Conservation (phyloP, 2,888 invertebrate genomes). For the Lacanobia oleracea region DNA sequence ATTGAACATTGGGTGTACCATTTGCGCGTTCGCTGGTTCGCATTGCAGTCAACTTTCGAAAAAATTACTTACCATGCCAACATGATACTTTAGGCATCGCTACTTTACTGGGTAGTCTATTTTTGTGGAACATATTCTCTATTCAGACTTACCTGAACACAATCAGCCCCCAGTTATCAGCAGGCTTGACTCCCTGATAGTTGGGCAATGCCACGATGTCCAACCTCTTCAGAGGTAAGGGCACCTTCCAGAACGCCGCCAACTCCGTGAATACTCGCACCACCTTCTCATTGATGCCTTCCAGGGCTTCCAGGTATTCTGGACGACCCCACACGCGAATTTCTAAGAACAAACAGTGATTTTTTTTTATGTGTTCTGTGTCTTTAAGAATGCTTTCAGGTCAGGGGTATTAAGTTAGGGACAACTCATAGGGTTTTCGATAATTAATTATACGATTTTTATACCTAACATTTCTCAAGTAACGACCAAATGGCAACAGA, state of each 20-base stretch:
- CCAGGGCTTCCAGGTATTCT: constrained; percentile 91
- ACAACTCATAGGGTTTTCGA: too few relatives aligned
- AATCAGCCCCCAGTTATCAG: constrained; percentile 95
- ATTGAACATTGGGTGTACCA: too few relatives aligned
- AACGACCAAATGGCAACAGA: too few relatives aligned
- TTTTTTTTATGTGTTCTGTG: too few relatives aligned
- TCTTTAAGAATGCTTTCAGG: too few relatives aligned
- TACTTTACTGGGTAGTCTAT: background rate
- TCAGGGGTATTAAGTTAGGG: too few relatives aligned
- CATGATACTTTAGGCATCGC: too few relatives aligned
- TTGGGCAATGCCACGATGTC: constrained; percentile 94
- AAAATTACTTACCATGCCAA: too few relatives aligned
- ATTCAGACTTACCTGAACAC: constrained; percentile 92
- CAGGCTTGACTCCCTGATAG: constrained; percentile 93
- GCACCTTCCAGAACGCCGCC: constrained; percentile 92
- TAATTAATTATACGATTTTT: too few relatives aligned
- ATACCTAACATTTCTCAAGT: too few relatives aligned
- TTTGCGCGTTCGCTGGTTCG: too few relatives aligned
- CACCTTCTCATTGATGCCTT: constrained; percentile 91
- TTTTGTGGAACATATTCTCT: background rate
- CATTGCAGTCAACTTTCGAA: too few relatives aligned
- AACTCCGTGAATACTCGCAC: constrained; percentile 90
- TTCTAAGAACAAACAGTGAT: constrained; percentile 67
- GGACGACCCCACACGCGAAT: constrained; percentile 92
- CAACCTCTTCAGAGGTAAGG: constrained; percentile 92